phyloP scores from a whole-genome alignment of 2,113 vertebrate species.

The Tautogolabrus adspersus region DNA sequence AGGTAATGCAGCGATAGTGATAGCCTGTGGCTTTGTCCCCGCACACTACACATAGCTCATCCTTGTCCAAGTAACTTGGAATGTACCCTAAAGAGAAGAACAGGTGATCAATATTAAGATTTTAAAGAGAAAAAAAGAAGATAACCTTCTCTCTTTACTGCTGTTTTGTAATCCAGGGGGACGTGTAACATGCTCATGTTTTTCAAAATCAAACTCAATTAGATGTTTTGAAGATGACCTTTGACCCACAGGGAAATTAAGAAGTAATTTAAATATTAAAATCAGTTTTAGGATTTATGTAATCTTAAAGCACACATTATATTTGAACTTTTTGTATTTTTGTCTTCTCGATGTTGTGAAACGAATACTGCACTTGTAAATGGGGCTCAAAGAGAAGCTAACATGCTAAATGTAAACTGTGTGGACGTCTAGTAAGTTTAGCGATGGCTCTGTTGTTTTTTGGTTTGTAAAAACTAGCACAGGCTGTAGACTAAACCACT shows the following conservation, averaged over 20 bases:
- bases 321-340: neutral
- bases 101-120: neutral
- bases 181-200: neutral
- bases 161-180: neutral
- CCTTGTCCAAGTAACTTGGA: slow-evolving; percentile 99
- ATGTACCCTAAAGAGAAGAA: slow-evolving; percentile 90
- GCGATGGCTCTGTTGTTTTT: neutral
- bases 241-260: neutral
- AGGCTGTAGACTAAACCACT: neutral
- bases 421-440: neutral
- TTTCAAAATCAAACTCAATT: neutral
- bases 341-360: neutral
- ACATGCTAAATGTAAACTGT: neutral
- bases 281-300: neutral
- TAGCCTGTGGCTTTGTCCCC: slow-evolving; percentile 99
- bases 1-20: slow-evolving; percentile 99
- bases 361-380: no score
- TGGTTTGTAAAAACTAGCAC: neutral
- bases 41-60: slow-evolving; percentile 98
- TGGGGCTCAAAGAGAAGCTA: neutral
- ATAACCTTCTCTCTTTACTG: neutral
- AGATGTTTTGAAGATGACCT: neutral
- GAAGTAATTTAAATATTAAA: neutral
- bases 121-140: neutral
- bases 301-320: no score